Conservation (phyloP, 2,113 vertebrate genomes). For the Mustela lutreola region DNA sequence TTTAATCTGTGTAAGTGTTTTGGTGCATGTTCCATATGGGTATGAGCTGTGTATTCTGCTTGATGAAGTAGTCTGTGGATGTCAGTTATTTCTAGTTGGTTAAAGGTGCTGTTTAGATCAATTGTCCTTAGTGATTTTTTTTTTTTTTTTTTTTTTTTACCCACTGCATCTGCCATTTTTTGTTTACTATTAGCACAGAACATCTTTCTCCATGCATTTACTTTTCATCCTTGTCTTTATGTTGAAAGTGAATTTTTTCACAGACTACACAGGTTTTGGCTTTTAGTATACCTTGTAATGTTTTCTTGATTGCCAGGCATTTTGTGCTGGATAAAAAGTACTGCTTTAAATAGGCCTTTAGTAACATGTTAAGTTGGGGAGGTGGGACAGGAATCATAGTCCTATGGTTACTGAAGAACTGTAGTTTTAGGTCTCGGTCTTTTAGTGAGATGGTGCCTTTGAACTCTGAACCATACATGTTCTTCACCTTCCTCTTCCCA, state of each 20-base stretch:
- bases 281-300: not conserved
- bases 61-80: not conserved
- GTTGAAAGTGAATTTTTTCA: not conserved
- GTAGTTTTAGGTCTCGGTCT: not conserved
- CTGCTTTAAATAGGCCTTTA: not conserved
- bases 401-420: not conserved
- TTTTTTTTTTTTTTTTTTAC: not conserved
- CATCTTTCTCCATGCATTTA: not conserved
- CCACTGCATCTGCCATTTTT: not conserved
- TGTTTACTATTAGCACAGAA: not conserved
- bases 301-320: not conserved
- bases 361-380: not conserved
- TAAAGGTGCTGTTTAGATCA: not conserved
- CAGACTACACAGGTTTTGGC: not conserved
- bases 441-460: not conserved
- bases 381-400: not conserved
- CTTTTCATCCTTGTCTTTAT: not conserved
- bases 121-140: not conserved
- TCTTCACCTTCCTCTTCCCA: not conserved
- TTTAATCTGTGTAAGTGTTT: not conserved
- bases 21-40: not conserved
- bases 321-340: not conserved
- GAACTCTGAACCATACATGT: not conserved
- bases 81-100: not conserved
- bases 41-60: not conserved